phyloP scores from a whole-genome alignment of 2,888 invertebrate genomes.

The Thumatha senex region DNA sequence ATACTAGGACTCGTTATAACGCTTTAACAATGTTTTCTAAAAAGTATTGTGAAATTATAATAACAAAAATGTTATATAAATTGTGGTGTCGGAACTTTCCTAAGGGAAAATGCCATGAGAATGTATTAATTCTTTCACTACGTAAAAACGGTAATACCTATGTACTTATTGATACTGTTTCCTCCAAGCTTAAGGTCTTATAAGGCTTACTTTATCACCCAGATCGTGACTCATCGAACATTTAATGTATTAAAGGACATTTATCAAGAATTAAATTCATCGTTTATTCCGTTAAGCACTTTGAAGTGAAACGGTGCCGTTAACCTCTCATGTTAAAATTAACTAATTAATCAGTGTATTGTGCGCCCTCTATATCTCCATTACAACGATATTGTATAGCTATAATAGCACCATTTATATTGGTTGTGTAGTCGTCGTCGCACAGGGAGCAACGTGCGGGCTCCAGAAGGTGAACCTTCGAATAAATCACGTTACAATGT shows the following conservation, averaged over 20 bases:
- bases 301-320: constrained; percentile 39
- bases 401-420: constrained; percentile 29
- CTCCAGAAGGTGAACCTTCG: constrained; percentile 51
- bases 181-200: constrained; percentile 11
- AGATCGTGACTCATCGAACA: constrained; percentile 14
- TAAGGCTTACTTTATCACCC: constrained; percentile 21
- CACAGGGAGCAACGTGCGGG: constrained; percentile 40
- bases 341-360: constrained; percentile 46
- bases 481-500: constrained; percentile 64
- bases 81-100: no score
- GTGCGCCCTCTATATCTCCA: constrained; percentile 21
- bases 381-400: no score
- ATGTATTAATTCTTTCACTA: background rate
- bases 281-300: constrained; percentile 31
- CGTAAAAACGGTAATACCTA: background rate
- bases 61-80: no score
- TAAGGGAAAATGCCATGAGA: no score
- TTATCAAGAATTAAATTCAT: constrained; percentile 31
- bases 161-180: constrained; percentile 5
- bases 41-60: background rate
- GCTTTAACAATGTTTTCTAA: background rate
- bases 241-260: constrained; percentile 18
- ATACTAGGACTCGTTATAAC: background rate
- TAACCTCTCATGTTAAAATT: constrained; percentile 53
- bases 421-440: constrained; percentile 45